Base-by-base conservation (phyloP, 2,113 vertebrate species). In the Myodes glareolus region DNA sequence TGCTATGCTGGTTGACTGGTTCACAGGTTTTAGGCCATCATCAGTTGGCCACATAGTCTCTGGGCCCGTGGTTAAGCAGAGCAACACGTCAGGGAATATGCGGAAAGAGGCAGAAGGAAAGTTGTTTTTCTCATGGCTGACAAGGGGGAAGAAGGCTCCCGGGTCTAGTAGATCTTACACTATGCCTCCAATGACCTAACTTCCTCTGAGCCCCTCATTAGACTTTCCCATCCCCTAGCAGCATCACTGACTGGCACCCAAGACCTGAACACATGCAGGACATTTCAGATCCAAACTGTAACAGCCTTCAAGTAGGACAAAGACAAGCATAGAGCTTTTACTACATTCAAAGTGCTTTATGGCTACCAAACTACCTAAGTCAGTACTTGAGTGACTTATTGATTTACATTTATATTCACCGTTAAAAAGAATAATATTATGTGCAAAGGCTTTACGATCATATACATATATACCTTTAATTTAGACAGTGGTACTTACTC, bases 391-490 rank as follows among this genome's bases (percentile, higher is more conserved):
- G 45, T 55, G 63, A 65, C 39, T 77, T 70, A 29, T 5, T 95
- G 52, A 91, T 29, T 80, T 87, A 80, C 2, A 68, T 29, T 4
- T 87, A 80, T 3, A 68, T 33, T 4, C 3, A 47, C 5, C 45
- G 12, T 13, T 50, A 33, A 77, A 52, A 52, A 73, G n/a, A 70
- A 85, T n/a, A 78, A 55, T 12, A 31, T 25, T 84, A 42, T 12
- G 17, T 94, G n/a, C 4, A 92, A 73, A 96, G 21, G 12, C 73
- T 58, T 96, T 93, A 92, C 55, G 75, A 36, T 63, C 52, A 78
- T 45, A 85, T 67, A 81, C 27, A 81, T 36, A 92, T 81, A 72
- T 39, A 33, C 36, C 16, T n/a, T 92, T 92, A 80, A 89, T 85
- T 58, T 94, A n/a, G 61, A 93, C 12, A 86, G 92, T 33, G 52